Evolutionary conservation across 1,140 invertebrate genomes (phyloP).

Genomic region (Calephelis nemesis): DNA sequence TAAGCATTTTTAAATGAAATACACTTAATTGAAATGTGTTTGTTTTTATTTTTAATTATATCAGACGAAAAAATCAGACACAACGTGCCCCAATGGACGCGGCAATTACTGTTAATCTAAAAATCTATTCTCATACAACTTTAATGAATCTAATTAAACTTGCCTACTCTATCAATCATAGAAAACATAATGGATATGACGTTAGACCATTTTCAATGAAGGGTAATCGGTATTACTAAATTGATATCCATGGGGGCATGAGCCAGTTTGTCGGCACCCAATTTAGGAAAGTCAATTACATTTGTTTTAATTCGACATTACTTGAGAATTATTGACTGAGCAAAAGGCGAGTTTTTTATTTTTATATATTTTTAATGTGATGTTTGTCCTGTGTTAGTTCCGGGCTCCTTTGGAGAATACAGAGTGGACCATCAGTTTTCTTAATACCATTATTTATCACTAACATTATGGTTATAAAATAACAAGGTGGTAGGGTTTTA

Average conservation of each 20-base stretch:
- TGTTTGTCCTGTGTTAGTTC: too few species aligned
- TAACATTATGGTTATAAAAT: too few species aligned
- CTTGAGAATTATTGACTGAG: background rate
- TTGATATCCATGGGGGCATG: conserved; percentile 4
- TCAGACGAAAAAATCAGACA: background rate
- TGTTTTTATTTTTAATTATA: too few species aligned
- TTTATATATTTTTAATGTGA: too few species aligned
- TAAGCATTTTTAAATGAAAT: background rate
- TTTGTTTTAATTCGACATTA: background rate
- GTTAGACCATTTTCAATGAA: conserved; percentile 1
- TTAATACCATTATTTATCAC: too few species aligned
- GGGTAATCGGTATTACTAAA: conserved; percentile 3
- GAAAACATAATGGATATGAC: background rate
- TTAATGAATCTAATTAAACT: conserved; percentile 16
- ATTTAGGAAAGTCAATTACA: conserved; percentile 1
- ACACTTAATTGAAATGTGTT: background rate
- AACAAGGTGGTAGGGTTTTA: too few species aligned
- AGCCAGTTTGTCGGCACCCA: background rate
- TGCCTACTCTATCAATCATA: conserved; percentile 7
- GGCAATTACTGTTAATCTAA: background rate
- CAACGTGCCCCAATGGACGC: background rate
- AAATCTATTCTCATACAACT: conserved; percentile 8
- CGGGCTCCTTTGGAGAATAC: too few species aligned
- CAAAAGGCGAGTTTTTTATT: too few species aligned
- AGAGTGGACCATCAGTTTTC: too few species aligned